Conservation (phyloP, 2,113 vertebrate species). For the Halichoerus grypus region DNA sequence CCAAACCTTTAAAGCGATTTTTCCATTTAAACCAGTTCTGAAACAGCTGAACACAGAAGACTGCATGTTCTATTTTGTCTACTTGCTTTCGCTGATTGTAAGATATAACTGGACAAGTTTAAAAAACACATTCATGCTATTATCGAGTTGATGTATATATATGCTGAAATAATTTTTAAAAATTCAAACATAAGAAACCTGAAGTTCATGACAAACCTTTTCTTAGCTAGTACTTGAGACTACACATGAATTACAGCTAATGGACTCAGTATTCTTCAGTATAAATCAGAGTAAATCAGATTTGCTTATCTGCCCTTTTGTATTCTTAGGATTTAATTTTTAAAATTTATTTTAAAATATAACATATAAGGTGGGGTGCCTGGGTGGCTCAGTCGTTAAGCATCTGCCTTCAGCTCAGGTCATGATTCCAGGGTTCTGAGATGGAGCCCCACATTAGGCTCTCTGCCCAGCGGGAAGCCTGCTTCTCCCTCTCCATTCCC, state of each 20-base stretch:
- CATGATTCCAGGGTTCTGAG: too few relatives aligned
- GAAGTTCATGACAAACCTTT: neutral
- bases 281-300: conserved; percentile 39
- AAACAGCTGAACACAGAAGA: conserved; percentile 38
- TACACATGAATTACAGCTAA: neutral
- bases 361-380: neutral
- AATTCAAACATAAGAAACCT: conserved; percentile 22
- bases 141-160: neutral
- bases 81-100: neutral
- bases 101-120: neutral
- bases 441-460: too few relatives aligned
- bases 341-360: conserved; percentile 38
- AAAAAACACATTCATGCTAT: conserved; percentile 39
- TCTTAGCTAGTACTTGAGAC: conserved; percentile 10
- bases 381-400: too few relatives aligned
- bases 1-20: conserved; percentile 15
- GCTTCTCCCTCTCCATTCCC: too few relatives aligned
- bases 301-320: neutral
- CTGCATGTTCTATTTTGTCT: neutral
- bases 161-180: neutral
- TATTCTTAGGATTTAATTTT: neutral
- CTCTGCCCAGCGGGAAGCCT: too few relatives aligned
- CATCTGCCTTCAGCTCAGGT: too few relatives aligned
- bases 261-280: neutral
- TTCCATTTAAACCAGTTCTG: conserved; percentile 30